phyloP scores from a whole-genome alignment of 2,888 invertebrate genomes.

The Eurytoma adleriae region DNA sequence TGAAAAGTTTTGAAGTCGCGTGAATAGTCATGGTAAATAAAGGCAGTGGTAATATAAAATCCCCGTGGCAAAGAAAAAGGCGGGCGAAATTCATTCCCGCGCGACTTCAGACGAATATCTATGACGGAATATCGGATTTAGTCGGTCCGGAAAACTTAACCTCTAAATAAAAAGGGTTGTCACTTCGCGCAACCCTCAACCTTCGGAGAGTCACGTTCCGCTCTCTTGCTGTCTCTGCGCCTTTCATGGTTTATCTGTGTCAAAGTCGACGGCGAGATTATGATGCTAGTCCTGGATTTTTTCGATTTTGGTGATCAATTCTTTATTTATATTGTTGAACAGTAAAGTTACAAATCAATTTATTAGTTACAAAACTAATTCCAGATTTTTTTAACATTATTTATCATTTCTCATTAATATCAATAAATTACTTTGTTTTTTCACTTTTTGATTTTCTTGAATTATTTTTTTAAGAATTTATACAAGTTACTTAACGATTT shows the following conservation, averaged over 20 bases:
- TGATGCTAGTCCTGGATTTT: not conserved
- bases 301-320: too few relatives aligned
- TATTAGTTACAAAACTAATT: too few relatives aligned
- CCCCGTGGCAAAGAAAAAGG: constrained; percentile 16
- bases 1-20: constrained; percentile 45
- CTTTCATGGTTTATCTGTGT: constrained; percentile 48
- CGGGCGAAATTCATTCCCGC: constrained; percentile 55
- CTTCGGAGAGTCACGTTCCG: constrained; percentile 11
- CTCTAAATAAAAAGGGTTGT: constrained; percentile 76
- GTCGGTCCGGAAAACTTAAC: constrained; percentile 69
- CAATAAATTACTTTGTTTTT: too few relatives aligned
- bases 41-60: constrained; percentile 41
- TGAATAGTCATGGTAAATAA: constrained; percentile 12
- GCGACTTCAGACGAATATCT: constrained; percentile 44
- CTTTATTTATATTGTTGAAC: too few relatives aligned
- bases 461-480: too few relatives aligned
- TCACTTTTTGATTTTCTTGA: too few relatives aligned
- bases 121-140: constrained; percentile 73
- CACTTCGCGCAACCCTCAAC: constrained; percentile 61
- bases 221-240: constrained; percentile 29
- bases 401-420: too few relatives aligned
- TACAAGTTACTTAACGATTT: too few relatives aligned
- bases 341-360: too few relatives aligned
- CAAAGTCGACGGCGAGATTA: constrained; percentile 18
- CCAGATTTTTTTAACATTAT: too few relatives aligned